Evolutionary conservation across 2,797 vertebrate species (phyloP).

Genomic region (Uromys caudimaculatus): DNA sequence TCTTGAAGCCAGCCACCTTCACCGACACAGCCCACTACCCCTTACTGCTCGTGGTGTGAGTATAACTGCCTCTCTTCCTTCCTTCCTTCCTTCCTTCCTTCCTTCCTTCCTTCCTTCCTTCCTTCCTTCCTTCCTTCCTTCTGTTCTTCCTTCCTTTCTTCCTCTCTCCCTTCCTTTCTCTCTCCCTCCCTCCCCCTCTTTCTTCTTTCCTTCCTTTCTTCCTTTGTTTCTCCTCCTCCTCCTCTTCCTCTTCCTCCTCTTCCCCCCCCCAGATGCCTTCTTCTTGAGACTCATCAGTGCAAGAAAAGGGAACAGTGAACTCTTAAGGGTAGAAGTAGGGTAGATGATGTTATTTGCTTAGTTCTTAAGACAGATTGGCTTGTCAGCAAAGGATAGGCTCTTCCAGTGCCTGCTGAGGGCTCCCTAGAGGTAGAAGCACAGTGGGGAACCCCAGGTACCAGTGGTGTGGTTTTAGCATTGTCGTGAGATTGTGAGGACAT

Average conservation of each 20-base stretch:
- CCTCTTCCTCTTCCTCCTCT: no score
- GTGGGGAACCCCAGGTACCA: neutral
- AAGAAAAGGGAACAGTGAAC: fast-evolving
- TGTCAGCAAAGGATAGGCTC: neutral
- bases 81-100: neutral
- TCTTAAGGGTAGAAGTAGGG: neutral
- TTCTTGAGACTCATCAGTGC: neutral
- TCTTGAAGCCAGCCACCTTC: constrained; percentile 96
- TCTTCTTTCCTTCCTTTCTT: no score
- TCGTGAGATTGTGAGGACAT: neutral
- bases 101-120: no score
- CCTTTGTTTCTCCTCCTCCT: no score
- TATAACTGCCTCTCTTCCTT: constrained; percentile 54
- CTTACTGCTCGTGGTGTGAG: constrained; percentile 96
- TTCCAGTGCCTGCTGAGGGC: fast-evolving
- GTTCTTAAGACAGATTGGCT: neutral
- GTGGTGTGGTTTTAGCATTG: neutral
- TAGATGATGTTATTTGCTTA: fast-evolving
- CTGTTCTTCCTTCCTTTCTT: neutral
- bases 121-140: no score
- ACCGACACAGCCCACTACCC: constrained; percentile 92
- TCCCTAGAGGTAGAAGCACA: neutral
- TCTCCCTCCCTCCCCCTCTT: fast-evolving
- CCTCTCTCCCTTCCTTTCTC: no score
- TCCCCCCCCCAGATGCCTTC: neutral